These are phyloP conservation scores for Lepilemur septentrionalis DNA, from an alignment of 2,797 vertebrate species.

Conservation along the genomic window DNA sequence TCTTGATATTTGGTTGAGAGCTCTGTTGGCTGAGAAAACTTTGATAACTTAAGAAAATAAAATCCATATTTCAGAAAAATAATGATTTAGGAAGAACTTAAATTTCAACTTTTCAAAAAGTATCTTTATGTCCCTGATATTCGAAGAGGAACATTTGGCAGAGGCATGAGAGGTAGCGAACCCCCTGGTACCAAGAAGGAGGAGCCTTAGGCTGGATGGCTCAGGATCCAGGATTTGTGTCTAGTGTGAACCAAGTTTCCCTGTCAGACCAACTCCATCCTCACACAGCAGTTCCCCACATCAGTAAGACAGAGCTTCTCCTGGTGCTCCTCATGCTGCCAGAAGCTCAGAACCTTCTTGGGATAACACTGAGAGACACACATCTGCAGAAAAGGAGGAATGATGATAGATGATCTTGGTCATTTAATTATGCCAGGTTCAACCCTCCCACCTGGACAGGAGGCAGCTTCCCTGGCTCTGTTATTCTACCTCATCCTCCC, in stretches of 20 bases:
- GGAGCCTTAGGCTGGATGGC: background rate
- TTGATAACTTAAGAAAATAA: background rate
- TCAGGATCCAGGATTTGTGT: background rate
- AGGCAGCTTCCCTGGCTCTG: background rate
- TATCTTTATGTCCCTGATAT: background rate
- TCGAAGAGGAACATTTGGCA: background rate
- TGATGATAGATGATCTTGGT: background rate
- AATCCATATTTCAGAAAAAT: background rate
- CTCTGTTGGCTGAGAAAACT: background rate
- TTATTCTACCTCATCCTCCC: background rate
- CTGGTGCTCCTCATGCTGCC: background rate
- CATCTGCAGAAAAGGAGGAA: background rate
- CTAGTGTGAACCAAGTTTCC: background rate
- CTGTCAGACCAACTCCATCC: background rate
- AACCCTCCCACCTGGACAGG: background rate
- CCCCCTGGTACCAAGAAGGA: background rate
- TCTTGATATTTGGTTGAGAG: background rate
- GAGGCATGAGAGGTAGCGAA: background rate
- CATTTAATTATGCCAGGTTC: background rate
- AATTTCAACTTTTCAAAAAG: background rate
- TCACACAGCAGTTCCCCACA: background rate
- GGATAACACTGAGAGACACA: background rate
- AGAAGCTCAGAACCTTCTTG: background rate
- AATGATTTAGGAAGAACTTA: background rate
- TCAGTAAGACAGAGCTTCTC: background rate